Conservation (phyloP, 2,888 invertebrate species). For the Calameuta filiformis region DNA sequence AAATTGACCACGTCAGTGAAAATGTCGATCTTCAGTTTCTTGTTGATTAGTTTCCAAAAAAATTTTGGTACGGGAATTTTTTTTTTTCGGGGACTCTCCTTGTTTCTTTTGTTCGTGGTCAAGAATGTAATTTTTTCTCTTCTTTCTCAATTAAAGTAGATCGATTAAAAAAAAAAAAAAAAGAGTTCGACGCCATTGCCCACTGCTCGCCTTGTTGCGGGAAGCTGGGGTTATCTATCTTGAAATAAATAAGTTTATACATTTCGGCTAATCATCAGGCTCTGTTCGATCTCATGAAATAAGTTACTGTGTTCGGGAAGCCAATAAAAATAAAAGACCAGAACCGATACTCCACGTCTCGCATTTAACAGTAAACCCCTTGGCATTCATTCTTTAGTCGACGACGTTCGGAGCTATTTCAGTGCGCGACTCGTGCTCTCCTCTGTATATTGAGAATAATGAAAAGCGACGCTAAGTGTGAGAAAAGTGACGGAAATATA, state of each 20-base stretch:
- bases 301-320: constrained; percentile 52
- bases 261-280: constrained; percentile 58
- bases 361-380: constrained; percentile 14
- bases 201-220: constrained; percentile 35
- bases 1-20: neutral
- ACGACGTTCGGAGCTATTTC: constrained; percentile 24
- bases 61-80: neutral
- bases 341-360: constrained; percentile 27
- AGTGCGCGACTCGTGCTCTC: neutral
- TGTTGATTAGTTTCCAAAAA: neutral
- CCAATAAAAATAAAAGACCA: constrained; percentile 49
- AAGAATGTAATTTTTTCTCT: too few species aligned
- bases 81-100: neutral
- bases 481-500: neutral
- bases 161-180: constrained; percentile 28
- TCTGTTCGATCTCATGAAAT: constrained; percentile 55
- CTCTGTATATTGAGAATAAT: neutral
- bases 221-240: constrained; percentile 59
- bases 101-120: too few species aligned
- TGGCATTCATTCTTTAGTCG: constrained; percentile 33
- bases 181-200: constrained; percentile 41
- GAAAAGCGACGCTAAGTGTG: neutral
- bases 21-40: neutral
- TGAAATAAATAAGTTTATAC: constrained; percentile 59
- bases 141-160: neutral